Percentiles rank a stretch among this genome's conserved stretches.
Conservation (phyloP, 2,113 vertebrate genomes). For the Albula glossodonta region DNA sequence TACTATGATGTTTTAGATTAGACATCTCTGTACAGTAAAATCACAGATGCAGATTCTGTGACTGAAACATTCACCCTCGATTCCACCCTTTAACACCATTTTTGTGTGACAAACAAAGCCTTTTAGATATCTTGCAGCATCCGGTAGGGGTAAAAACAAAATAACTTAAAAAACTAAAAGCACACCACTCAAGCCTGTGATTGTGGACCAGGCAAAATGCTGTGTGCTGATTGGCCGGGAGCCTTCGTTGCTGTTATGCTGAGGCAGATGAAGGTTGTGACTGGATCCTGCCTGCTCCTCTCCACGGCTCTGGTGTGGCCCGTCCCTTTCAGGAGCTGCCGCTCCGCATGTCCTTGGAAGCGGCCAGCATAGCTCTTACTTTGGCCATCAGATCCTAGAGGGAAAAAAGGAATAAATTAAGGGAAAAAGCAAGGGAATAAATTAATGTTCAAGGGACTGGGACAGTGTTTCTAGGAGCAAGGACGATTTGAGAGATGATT, state of each 20-base stretch:
- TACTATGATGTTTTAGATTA: background rate
- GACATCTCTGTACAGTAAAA: background rate
- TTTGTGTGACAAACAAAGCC: slow-evolving; percentile 1
- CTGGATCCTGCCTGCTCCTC: slow-evolving; percentile 12
- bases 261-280: slow-evolving; percentile 43
- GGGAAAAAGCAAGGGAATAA: no score
- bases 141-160: slow-evolving; percentile 27
- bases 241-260: slow-evolving; percentile 41
- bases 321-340: slow-evolving; percentile 77
- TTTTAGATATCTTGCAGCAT: slow-evolving; percentile 24
- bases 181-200: slow-evolving; percentile 20
- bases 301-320: background rate
- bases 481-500: no score
- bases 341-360: slow-evolving; percentile 90
- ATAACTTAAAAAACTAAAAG: slow-evolving; percentile 19
- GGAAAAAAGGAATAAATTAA: background rate
- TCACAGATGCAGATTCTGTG: background rate
- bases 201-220: slow-evolving; percentile 41
- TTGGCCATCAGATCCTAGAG: slow-evolving; percentile 96
- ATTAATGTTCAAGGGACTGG: no score
- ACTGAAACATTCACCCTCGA: background rate
- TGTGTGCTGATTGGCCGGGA: slow-evolving; percentile 27
- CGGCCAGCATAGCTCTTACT: slow-evolving; percentile 96
- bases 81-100: background rate
- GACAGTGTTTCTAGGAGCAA: no score